phyloP scores from a whole-genome alignment of 2,888 invertebrate genomes.

The Anoncus sp. region DNA sequence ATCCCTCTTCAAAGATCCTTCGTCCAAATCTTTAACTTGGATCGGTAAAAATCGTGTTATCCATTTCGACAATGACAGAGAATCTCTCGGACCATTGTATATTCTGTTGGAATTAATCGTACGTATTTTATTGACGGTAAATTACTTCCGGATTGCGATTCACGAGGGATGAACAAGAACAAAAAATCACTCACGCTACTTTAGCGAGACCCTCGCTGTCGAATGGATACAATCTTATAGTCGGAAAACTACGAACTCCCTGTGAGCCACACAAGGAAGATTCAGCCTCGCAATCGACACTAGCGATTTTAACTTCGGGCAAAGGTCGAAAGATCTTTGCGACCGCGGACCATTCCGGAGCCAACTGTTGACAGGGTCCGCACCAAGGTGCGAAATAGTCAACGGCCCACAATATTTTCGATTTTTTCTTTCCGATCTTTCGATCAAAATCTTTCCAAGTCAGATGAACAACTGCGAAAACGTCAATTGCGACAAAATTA shows the following conservation, averaged over 20 bases:
- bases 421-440: constrained; percentile 84
- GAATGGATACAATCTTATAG: constrained; percentile 87
- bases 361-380: constrained; percentile 89
- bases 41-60: constrained; percentile 87
- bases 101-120: constrained; percentile 82
- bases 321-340: constrained; percentile 84
- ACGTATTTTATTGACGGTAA: constrained; percentile 40
- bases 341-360: constrained; percentile 88
- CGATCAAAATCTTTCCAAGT: constrained; percentile 85
- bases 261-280: constrained; percentile 85
- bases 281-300: constrained; percentile 88
- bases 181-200: constrained; percentile 83
- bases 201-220: constrained; percentile 84
- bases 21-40: constrained; percentile 83
- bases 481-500: not conserved
- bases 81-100: constrained; percentile 87
- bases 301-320: constrained; percentile 85
- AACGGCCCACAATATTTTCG: constrained; percentile 87
- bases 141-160: no score
- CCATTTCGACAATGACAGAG: constrained; percentile 87
- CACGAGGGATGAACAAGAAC: no score
- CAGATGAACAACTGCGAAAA: constrained; percentile 85
- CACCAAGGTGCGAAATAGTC: constrained; percentile 92
- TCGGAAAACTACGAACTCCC: constrained; percentile 88
- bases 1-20: constrained; percentile 82